phyloP scores from a whole-genome alignment of 2,113 vertebrate species.

The Gymnogyps californianus region DNA sequence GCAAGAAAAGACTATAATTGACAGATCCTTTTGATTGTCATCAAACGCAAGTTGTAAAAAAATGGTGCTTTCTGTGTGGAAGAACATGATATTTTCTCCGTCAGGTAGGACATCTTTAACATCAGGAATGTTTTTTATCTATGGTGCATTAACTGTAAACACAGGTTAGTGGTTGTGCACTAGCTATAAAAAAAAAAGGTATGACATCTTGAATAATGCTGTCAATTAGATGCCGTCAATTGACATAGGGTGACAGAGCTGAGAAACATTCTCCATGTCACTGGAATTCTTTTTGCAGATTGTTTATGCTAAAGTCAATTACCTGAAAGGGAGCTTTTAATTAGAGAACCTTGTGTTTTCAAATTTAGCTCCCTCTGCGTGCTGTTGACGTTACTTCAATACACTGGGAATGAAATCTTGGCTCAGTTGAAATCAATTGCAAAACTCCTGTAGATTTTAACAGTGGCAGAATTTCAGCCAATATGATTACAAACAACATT shows the following conservation, averaged over 20 bases:
- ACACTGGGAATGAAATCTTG: background rate
- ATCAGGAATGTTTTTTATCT: background rate
- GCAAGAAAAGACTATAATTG: background rate
- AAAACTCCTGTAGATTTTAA: background rate
- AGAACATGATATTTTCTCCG: background rate
- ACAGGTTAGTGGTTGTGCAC: background rate
- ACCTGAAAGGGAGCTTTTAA: background rate
- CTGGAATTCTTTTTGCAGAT: background rate
- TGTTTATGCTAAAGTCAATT: background rate
- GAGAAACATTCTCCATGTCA: background rate
- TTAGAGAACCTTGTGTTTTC: background rate
- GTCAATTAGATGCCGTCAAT: background rate
- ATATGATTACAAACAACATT: background rate
- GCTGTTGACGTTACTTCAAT: background rate
- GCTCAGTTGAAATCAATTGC: background rate
- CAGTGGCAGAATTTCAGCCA: background rate
- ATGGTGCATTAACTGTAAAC: background rate
- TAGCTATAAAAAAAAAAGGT: background rate
- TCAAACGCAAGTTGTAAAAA: background rate
- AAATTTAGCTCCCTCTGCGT: background rate
- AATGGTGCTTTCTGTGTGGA: background rate
- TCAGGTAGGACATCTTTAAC: background rate
- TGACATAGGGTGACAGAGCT: background rate
- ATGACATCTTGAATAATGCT: background rate
- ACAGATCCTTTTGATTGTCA: background rate